These are phyloP conservation scores for Bergia puertoricense DNA, from an alignment of 92 coral and sea anemone species.

Conservation along the genomic window DNA sequence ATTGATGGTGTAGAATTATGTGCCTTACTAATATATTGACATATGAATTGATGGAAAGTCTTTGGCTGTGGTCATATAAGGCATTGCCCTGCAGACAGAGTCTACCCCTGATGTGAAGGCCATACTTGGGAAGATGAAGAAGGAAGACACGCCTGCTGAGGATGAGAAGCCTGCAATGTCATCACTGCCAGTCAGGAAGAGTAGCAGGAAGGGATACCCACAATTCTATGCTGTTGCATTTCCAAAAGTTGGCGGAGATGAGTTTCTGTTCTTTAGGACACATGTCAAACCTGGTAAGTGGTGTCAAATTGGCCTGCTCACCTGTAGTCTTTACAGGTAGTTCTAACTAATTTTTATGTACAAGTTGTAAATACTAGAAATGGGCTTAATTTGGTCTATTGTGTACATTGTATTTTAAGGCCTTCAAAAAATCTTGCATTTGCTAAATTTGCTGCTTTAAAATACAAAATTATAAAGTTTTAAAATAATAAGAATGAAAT, in stretches of 20 bases:
- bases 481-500: no score
- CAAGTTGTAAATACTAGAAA: no score
- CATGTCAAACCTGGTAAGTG: constrained; percentile 91
- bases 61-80: constrained; percentile 19
- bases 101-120: constrained; percentile 63
- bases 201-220: constrained; percentile 12
- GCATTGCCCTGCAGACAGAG: constrained; percentile 61
- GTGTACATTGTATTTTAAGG: no score
- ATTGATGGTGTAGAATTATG: no score
- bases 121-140: constrained; percentile 70
- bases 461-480: no score
- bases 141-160: constrained; percentile 55
- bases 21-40: no score
- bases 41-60: not conserved
- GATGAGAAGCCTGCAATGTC: constrained; percentile 54
- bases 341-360: no score
- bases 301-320: not conserved
- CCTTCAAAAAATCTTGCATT: no score
- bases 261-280: constrained; percentile 79
- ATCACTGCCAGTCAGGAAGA: constrained; percentile 18
- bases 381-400: no score
- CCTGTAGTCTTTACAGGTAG: not conserved
- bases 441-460: no score
- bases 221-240: constrained; percentile 74
- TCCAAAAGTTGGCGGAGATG: constrained; percentile 73